These are phyloP conservation scores for Caenorhabditis remanei DNA, from an alignment of 1,140 invertebrate species.

Conservation along the genomic window DNA sequence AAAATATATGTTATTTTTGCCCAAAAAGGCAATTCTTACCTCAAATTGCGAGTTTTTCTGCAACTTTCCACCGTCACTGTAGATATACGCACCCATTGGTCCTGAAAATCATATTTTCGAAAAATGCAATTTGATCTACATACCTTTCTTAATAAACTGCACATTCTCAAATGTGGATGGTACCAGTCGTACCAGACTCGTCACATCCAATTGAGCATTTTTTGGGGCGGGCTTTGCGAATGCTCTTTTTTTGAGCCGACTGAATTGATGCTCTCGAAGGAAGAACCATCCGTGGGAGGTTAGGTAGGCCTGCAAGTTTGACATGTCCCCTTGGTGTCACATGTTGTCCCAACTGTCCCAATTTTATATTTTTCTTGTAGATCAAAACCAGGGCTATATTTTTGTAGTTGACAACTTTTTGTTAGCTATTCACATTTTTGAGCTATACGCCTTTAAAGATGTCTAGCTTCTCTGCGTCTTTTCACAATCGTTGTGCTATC, in stretches of 20 bases:
- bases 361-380: too few species aligned
- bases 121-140: neutral
- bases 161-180: slow-evolving; percentile 28
- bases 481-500: too few species aligned
- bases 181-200: slow-evolving; percentile 1
- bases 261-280: slow-evolving; percentile 1
- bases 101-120: neutral
- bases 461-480: too few species aligned
- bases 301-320: neutral
- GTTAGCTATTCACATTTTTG: too few species aligned
- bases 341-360: too few species aligned
- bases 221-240: slow-evolving; percentile 16
- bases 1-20: too few species aligned
- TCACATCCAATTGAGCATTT: slow-evolving; percentile 45
- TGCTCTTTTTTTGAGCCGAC: neutral
- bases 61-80: neutral
- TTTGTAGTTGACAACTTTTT: too few species aligned
- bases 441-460: too few species aligned
- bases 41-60: slow-evolving; percentile 12
- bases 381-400: too few species aligned
- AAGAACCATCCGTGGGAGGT: slow-evolving; percentile 41
- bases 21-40: too few species aligned
- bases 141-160: slow-evolving; percentile 41
- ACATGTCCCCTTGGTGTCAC: neutral
- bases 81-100: slow-evolving; percentile 35